phyloP scores from a whole-genome alignment of 2,797 vertebrate species.

The Luscinia luscinia region DNA sequence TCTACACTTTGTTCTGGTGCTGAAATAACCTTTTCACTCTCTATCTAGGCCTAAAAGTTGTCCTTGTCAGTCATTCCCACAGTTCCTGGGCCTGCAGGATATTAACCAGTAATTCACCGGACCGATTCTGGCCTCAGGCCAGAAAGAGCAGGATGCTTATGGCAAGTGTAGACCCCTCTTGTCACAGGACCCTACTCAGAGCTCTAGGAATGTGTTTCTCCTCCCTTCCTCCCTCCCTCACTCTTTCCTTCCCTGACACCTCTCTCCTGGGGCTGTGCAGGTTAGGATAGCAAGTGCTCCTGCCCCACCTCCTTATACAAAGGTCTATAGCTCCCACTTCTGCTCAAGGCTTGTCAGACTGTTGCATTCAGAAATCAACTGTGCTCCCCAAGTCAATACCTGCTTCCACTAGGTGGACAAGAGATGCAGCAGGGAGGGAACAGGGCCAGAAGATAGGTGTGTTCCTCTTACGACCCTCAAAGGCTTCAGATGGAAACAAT shows the following conservation, averaged over 20 bases:
- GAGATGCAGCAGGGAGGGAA: background rate
- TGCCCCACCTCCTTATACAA: background rate
- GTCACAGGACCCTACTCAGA: background rate
- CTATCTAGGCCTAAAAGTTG: background rate
- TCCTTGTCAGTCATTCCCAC: background rate
- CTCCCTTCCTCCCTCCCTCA: rapidly evolving
- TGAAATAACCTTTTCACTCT: background rate
- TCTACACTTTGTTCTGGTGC: background rate
- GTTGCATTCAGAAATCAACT: rapidly evolving
- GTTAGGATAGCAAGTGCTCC: background rate
- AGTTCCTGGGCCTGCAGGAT: too few relatives aligned
- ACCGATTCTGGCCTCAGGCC: too few relatives aligned
- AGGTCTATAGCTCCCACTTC: background rate
- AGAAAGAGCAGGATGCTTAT: background rate
- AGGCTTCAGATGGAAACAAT: background rate
- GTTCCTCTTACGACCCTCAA: background rate
- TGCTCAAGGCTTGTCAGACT: background rate
- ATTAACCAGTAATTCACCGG: too few relatives aligned
- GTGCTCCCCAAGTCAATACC: background rate
- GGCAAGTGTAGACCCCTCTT: background rate
- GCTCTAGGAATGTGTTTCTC: background rate
- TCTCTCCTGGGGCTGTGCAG: background rate
- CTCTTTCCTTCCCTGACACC: background rate
- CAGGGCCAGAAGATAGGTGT: background rate
- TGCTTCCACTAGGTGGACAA: background rate